Evolutionary conservation across 1,140 invertebrate species (phyloP), one percentile per base, ranked within the genome.

Genomic region (Meteorus sp.): DNA sequence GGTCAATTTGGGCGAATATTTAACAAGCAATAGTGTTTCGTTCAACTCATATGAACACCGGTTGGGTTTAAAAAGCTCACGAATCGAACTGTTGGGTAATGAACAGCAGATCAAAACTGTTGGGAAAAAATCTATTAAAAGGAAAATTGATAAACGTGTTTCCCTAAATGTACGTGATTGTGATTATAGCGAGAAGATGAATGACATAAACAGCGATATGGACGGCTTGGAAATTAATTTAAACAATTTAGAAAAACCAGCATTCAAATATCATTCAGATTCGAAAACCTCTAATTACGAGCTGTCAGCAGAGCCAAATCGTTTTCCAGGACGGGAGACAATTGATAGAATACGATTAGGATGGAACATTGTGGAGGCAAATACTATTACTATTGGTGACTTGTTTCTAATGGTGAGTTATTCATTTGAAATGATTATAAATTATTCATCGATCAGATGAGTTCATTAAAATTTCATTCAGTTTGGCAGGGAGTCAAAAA

Each of bases 341-440:
- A 74, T 85, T 33, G 75, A 81, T 1, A 85, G 86, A 68, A 86
- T 93, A 23, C 80, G 84, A 60, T 82, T 84, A 50, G 93, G 94
- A 1, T 95, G 93, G 92, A 93, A 88, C 43, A 68, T 84, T 1
- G 79, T 85, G 8, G 88, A 89, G 72, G 85, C 87, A 4, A 88
- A 88, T 13, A 87, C 87, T 23, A 83, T 95, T 25, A 93, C 91
- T 25, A 84, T 96, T 39, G 94, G 93, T 0, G 92, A 97, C 79
- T 73, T 96, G n/a, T 95, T 93, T 81, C 80, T 95, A 58, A 93
- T 94, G 85, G 88, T 90, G 72, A 73, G 65, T 44, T 47, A 56
- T 54, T 23, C 3, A 50, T 50, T 52, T 41, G 25, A 50, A 43
- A 6, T 2, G n/a, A n/a, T n/a, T n/a, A n/a, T n/a, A n/a, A n/a